Percentiles rank a stretch among this genome's conserved stretches.
Conservation (phyloP, 2,888 invertebrate species). For the Gasteruption jaculator region DNA sequence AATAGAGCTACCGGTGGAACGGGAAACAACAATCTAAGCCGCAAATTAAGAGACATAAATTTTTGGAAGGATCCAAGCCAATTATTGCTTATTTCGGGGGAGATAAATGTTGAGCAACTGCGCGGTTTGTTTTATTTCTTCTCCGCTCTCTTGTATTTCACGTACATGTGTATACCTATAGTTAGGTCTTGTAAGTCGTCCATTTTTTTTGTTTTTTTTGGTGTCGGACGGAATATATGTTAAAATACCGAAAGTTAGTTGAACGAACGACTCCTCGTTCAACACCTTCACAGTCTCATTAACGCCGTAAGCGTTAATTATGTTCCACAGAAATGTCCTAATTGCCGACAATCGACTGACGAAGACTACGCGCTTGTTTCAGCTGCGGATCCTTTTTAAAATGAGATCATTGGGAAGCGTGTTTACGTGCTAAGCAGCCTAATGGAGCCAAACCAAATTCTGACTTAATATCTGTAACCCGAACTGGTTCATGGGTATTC, state of each 20-base stretch:
- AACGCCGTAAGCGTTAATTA: slow-evolving; percentile 47
- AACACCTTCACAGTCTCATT: slow-evolving; percentile 45
- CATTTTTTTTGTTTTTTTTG: too few species aligned
- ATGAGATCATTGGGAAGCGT: slow-evolving; percentile 39
- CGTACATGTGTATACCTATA: too few species aligned
- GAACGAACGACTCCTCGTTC: slow-evolving; percentile 31
- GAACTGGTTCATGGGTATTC: too few species aligned
- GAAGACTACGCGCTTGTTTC: slow-evolving; percentile 6
- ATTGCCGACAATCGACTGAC: slow-evolving; percentile 38
- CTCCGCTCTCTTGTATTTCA: not conserved
- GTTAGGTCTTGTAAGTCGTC: too few species aligned
- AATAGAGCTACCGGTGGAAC: too few species aligned
- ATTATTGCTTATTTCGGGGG: not conserved
- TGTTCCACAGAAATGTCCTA: slow-evolving; percentile 40
- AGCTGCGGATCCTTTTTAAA: slow-evolving; percentile 25
- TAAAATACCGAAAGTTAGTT: slow-evolving; percentile 17
- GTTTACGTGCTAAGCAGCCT: slow-evolving; percentile 45
- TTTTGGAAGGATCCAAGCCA: not conserved
- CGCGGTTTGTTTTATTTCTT: not conserved
- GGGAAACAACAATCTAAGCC: too few species aligned
- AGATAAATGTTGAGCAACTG: not conserved
- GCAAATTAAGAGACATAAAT: too few species aligned
- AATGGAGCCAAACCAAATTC: slow-evolving; percentile 38
- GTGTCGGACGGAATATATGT: slow-evolving; percentile 12
- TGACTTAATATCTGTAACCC: slow-evolving; percentile 34